These are phyloP conservation scores for Drosophila elegans DNA, from an alignment of 1,140 invertebrate genomes.

Conservation along the genomic window DNA sequence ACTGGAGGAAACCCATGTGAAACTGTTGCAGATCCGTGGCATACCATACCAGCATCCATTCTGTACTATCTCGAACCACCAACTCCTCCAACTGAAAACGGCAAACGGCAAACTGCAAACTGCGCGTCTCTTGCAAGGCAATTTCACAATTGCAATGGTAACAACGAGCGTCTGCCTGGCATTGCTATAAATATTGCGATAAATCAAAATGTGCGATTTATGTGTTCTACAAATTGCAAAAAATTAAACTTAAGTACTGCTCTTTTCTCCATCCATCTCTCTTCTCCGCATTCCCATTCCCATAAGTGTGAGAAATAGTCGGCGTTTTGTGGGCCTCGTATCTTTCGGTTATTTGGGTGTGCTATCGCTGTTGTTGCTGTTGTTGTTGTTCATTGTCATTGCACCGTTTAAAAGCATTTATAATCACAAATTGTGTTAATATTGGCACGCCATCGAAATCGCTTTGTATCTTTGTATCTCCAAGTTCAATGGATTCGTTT, in stretches of 20 bases:
- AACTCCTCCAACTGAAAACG: conserved; percentile 37
- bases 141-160: conserved; percentile 83
- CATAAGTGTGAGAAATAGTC: conserved; percentile 81
- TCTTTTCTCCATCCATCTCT: conserved; percentile 26
- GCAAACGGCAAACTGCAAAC: conserved; percentile 3
- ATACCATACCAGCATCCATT: conserved; percentile 11
- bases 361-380: conserved; percentile 21
- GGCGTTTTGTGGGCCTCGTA: conserved; percentile 61
- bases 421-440: conserved; percentile 83
- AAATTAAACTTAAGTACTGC: conserved; percentile 84
- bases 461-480: conserved; percentile 42
- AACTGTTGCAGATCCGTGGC: conserved; percentile 47
- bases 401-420: conserved; percentile 81
- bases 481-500: conserved; percentile 70
- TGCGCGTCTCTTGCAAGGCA: conserved; percentile 42
- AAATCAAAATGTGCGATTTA: conserved; percentile 84
- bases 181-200: conserved; percentile 83
- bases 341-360: conserved; percentile 53
- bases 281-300: conserved; percentile 15
- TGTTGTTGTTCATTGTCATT: conserved; percentile 79
- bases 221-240: conserved; percentile 84
- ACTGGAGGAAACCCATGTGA: conserved; percentile 62
- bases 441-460: conserved; percentile 75
- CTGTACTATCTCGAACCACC: conserved; percentile 19
- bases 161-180: conserved; percentile 73